Percentiles rank a stretch among this genome's conserved stretches.
Conservation (phyloP, 92 coral and sea anemone species). For the Diadumene lineata region DNA sequence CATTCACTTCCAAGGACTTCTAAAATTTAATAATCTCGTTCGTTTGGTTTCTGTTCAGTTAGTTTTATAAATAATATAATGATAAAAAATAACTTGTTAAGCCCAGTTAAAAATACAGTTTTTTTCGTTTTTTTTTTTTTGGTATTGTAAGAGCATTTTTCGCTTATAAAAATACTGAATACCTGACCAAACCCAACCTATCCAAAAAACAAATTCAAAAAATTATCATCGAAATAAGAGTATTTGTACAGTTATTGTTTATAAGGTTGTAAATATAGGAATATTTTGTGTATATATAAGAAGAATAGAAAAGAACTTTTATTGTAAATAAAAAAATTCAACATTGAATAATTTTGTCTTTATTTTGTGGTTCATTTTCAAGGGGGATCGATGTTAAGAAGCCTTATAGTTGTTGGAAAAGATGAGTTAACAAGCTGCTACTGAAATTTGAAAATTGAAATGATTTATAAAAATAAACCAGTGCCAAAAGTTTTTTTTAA, state of each 20-base stretch:
- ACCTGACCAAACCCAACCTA: background rate
- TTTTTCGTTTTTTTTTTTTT: background rate
- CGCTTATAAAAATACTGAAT: background rate
- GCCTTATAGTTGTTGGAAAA: too few relatives aligned
- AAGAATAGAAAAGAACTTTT: constrained; percentile 45
- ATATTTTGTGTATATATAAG: constrained; percentile 33
- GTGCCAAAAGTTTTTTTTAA: too few relatives aligned
- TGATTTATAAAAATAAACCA: too few relatives aligned
- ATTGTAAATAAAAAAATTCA: constrained; percentile 55
- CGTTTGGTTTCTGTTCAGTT: constrained; percentile 20
- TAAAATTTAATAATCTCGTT: constrained; percentile 10
- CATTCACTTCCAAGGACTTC: background rate
- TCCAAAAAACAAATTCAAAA: too few relatives aligned
- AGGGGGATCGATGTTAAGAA: background rate
- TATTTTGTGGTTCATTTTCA: background rate
- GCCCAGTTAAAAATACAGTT: background rate
- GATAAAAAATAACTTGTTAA: too few relatives aligned
- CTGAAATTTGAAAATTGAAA: too few relatives aligned
- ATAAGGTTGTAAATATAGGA: constrained; percentile 47
- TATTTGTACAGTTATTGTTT: constrained; percentile 33
- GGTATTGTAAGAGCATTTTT: background rate
- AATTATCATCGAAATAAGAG: background rate
- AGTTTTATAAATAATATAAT: background rate
- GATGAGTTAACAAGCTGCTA: too few relatives aligned
- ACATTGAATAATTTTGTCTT: background rate